These are phyloP conservation scores for Thymelicus acteon DNA, from an alignment of 2,888 invertebrate genomes.

Conservation along the genomic window DNA sequence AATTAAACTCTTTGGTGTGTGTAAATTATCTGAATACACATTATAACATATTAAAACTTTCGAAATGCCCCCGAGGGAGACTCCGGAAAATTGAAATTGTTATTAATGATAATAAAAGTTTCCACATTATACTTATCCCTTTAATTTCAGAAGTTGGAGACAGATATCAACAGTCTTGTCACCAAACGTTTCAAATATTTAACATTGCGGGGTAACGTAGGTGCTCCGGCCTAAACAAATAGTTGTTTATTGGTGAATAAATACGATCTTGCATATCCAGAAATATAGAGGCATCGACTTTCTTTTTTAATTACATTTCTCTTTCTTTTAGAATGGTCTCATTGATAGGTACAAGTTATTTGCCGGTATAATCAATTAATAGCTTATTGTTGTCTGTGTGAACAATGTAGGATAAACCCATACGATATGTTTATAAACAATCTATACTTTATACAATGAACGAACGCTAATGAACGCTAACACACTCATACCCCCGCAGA, in stretches of 20 bases:
- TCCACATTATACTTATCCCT: not conserved
- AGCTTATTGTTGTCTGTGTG: too few species aligned
- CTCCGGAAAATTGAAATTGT: slow-evolving; percentile 1
- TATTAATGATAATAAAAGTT: slow-evolving; percentile 2
- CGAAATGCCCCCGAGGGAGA: not conserved
- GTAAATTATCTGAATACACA: not conserved
- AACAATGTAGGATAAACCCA: too few species aligned
- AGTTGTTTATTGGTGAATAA: not conserved
- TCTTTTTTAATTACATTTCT: not conserved
- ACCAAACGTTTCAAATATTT: not conserved
- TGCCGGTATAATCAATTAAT: too few species aligned
- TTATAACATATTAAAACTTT: not conserved
- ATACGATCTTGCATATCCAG: not conserved
- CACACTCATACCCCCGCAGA: too few species aligned
- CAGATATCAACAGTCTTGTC: slow-evolving; percentile 1
- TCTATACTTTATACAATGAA: too few species aligned
- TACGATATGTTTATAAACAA: too few species aligned
- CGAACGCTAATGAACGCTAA: too few species aligned
- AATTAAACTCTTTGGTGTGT: not conserved
- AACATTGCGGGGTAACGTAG: not conserved
- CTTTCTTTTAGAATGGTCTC: too few species aligned
- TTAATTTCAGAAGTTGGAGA: not conserved
- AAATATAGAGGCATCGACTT: not conserved
- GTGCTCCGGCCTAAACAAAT: not conserved
- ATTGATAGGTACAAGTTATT: too few species aligned